Percentiles rank a stretch among this genome's conserved stretches.
These are phyloP conservation scores for Pollimyrus isidori DNA, from an alignment of 2,113 vertebrate genomes.

Conservation along the genomic window DNA sequence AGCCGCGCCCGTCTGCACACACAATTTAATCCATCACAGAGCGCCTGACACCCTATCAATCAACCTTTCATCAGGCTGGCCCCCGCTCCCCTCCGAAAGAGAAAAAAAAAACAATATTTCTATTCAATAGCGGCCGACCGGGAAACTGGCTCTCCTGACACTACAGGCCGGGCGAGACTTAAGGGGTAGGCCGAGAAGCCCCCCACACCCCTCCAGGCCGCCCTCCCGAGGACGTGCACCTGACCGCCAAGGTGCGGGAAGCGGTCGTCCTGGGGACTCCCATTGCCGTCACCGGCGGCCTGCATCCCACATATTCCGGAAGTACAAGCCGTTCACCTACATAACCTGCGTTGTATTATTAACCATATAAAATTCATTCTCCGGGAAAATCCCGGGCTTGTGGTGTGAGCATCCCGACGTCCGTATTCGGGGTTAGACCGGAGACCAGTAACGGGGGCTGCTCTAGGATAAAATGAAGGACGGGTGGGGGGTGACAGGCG, in stretches of 20 bases:
- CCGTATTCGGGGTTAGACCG: not conserved
- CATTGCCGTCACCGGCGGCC: not conserved
- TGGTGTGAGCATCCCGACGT: not conserved
- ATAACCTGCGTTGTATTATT: not conserved
- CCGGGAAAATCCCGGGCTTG: not conserved
- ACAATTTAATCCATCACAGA: conserved; percentile 98
- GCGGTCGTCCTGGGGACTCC: not conserved
- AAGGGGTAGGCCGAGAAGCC: not conserved
- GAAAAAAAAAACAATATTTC: conserved; percentile 91
- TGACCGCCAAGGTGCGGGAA: not conserved
- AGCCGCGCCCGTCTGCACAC: conserved; percentile 85
- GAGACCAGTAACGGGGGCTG: not conserved
- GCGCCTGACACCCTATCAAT: conserved; percentile 91
- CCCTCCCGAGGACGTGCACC: not conserved
- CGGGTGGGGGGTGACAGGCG: not conserved
- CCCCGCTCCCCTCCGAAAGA: conserved; percentile 50
- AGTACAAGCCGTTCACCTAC: not conserved
- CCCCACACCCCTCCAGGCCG: not conserved
- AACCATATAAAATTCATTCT: not conserved
- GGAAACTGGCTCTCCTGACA: conserved; percentile 52
- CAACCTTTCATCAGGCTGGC: conserved; percentile 97
- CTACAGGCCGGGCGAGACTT: conserved; percentile 32
- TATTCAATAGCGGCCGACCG: conserved; percentile 85
- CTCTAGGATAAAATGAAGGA: not conserved
- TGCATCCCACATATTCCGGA: not conserved